Evolutionary conservation across 2,888 invertebrate species (phyloP).

Genomic region (Ctenicera cuprea): DNA sequence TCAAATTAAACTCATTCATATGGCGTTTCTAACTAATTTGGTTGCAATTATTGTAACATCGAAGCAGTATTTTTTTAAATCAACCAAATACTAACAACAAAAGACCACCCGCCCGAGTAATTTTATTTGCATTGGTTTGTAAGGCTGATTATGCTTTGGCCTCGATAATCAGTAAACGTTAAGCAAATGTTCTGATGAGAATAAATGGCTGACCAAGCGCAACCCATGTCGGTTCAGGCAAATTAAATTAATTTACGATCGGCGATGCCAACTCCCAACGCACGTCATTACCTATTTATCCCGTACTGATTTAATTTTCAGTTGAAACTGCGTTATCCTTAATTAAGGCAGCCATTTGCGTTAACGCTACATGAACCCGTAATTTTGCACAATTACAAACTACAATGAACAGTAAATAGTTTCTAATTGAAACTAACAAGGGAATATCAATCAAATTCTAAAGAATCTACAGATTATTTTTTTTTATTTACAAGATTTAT

Average conservation of each 20-base stretch:
- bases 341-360: conserved; percentile 27
- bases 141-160: not conserved
- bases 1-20: too few species aligned
- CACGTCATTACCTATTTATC: conserved; percentile 37
- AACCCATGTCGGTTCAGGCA: conserved; percentile 21
- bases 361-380: conserved; percentile 22
- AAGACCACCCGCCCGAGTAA: not conserved
- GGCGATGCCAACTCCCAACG: conserved; percentile 21
- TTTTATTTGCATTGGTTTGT: not conserved
- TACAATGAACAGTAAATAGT: too few species aligned
- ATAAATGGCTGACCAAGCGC: conserved; percentile 26
- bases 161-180: not conserved
- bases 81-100: not conserved
- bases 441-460: too few species aligned
- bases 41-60: too few species aligned
- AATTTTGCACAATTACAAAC: conserved; percentile 8
- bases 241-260: conserved; percentile 34
- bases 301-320: conserved; percentile 29
- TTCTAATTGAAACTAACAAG: too few species aligned
- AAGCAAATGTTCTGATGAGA: conserved; percentile 28
- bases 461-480: too few species aligned
- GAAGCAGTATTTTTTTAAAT: too few species aligned
- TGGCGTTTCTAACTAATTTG: too few species aligned
- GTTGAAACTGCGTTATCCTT: conserved; percentile 19
- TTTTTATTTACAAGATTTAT: too few species aligned